phyloP scores from a whole-genome alignment of 2,113 vertebrate species.

The Vombatus ursinus region DNA sequence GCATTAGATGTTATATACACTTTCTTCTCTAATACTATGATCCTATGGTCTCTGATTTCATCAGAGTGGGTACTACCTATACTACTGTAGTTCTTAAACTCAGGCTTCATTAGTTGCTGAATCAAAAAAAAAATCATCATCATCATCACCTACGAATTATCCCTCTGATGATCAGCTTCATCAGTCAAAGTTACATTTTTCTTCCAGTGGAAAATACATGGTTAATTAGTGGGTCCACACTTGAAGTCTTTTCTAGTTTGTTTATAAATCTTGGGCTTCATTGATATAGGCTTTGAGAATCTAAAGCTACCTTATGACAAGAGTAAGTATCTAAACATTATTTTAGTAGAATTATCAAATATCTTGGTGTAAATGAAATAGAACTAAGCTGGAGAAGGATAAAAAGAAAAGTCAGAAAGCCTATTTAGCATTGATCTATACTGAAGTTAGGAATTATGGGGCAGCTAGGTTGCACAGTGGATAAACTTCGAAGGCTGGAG shows the following conservation, averaged over 20 bases:
- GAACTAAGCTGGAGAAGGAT: neutral
- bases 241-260: neutral
- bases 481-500: no score
- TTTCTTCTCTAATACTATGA: no score
- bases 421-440: neutral
- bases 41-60: no score
- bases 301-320: neutral
- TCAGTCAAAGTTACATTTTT: neutral
- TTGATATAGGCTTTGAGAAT: neutral
- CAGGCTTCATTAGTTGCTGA: no score
- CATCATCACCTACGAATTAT: neutral
- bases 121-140: no score
- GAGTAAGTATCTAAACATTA: neutral
- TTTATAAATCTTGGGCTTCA: neutral
- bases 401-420: neutral
- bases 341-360: conserved; percentile 54
- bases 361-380: neutral
- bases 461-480: no score
- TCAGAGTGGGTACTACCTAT: no score
- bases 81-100: no score
- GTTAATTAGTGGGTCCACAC: neutral
- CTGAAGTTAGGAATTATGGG: neutral
- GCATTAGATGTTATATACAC: no score
- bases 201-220: neutral
- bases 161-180: neutral